These are phyloP conservation scores for Phataginus tricuspis DNA, from an alignment of 2,797 vertebrate species.

Conservation along the genomic window DNA sequence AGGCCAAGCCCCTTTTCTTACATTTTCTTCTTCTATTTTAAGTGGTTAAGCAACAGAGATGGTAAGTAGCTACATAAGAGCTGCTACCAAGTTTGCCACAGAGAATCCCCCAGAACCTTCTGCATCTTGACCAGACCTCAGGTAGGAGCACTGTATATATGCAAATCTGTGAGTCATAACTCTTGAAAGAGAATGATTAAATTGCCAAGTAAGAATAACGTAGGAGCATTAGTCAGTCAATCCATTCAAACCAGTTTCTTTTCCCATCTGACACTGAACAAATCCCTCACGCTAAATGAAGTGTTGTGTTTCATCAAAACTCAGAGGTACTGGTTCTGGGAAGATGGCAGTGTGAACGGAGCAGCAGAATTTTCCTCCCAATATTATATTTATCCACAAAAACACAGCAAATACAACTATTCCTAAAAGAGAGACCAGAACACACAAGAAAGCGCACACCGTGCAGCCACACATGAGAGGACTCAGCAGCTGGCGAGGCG, in stretches of 20 bases:
- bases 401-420: too few relatives aligned
- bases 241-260: not conserved
- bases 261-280: not conserved
- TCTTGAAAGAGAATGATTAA: not conserved
- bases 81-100: not conserved
- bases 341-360: too few relatives aligned
- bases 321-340: not conserved
- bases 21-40: not conserved
- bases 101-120: not conserved
- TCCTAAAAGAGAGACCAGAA: too few relatives aligned
- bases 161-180: not conserved
- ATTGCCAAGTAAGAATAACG: not conserved
- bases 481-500: too few relatives aligned
- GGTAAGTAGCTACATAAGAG: not conserved
- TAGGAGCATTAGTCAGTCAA: not conserved
- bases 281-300: not conserved
- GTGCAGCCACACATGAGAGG: too few relatives aligned
- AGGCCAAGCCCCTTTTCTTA: not conserved
- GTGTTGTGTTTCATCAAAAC: constrained; percentile 23
- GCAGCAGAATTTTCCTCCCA: too few relatives aligned
- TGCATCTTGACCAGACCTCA: not conserved
- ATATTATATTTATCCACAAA: too few relatives aligned
- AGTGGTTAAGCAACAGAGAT: not conserved
- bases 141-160: not conserved
- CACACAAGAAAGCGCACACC: too few relatives aligned